phyloP scores from a whole-genome alignment of 1,140 invertebrate species.

The Drosophila santomea region DNA sequence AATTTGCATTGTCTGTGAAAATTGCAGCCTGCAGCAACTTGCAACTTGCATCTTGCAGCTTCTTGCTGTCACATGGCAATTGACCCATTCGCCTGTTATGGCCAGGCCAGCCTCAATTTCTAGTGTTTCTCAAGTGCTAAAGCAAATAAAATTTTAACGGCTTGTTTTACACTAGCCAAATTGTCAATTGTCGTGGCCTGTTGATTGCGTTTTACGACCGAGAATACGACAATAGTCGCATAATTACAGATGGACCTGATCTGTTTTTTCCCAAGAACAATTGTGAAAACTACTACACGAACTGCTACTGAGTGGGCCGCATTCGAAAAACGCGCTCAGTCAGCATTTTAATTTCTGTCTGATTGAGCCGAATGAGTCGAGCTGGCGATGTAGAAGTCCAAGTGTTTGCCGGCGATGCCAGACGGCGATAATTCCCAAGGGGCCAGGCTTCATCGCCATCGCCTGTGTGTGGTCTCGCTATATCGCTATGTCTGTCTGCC shows the following conservation, averaged over 20 bases:
- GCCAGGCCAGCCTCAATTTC: conserved; percentile 39
- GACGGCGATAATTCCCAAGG: conserved; percentile 63
- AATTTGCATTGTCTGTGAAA: conserved; percentile 57
- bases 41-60: conserved; percentile 22
- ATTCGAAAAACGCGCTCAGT: conserved; percentile 44
- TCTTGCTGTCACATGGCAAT: conserved; percentile 50
- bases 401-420: conserved; percentile 64
- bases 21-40: conserved; percentile 22
- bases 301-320: conserved; percentile 36
- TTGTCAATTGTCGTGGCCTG: conserved; percentile 37
- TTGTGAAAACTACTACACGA: conserved; percentile 41
- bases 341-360: conserved; percentile 52
- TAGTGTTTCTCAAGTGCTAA: conserved; percentile 30
- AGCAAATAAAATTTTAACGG: conserved; percentile 39
- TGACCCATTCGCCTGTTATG: conserved; percentile 45
- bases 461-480: conserved; percentile 66
- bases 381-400: conserved; percentile 1
- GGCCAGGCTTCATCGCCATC: conserved; percentile 1
- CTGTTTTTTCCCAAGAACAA: conserved; percentile 52
- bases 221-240: conserved; percentile 28
- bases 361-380: conserved; percentile 63
- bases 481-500: conserved; percentile 30
- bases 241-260: conserved; percentile 41
- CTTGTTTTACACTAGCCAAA: conserved; percentile 31
- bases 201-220: conserved; percentile 64